Conservation (phyloP, 2,113 vertebrate genomes). For the Loxodonta africana region DNA sequence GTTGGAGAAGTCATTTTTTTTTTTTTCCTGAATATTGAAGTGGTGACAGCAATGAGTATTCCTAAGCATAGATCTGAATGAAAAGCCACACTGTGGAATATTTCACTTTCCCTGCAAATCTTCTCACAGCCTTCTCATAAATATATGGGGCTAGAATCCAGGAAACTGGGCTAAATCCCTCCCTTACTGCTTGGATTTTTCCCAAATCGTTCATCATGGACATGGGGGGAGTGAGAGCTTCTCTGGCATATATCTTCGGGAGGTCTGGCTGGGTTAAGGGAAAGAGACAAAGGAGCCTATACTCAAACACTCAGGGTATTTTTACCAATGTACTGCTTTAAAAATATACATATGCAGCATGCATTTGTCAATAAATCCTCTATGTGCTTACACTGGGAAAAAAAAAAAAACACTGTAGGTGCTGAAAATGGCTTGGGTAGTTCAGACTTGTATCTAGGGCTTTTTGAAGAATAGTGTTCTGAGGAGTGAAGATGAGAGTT, state of each 20-base stretch:
- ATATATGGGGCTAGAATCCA: conserved; percentile 78
- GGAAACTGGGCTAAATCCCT: conserved; percentile 78
- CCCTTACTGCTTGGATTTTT: conserved; percentile 57
- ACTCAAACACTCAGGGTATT: conserved; percentile 27
- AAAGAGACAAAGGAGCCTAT: conserved; percentile 63
- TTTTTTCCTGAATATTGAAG: background rate
- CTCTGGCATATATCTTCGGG: conserved; percentile 61
- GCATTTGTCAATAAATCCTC: conserved; percentile 60
- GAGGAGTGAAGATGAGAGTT: conserved; percentile 4
- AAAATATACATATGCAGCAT: background rate
- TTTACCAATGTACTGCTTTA: conserved; percentile 12
- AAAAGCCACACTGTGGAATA: conserved; percentile 75
- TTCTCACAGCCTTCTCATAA: conserved; percentile 81
- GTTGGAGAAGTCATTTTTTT: background rate
- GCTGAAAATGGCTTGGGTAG: background rate
- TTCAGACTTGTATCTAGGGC: background rate
- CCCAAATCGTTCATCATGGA: conserved; percentile 77
- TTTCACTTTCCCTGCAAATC: conserved; percentile 73
- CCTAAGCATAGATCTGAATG: conserved; percentile 67
- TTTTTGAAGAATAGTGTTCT: background rate
- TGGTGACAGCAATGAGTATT: conserved; percentile 42
- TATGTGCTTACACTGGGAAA: background rate
- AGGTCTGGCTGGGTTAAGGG: conserved; percentile 53
- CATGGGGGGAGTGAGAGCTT: conserved; percentile 48
- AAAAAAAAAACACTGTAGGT: background rate